phyloP scores from a whole-genome alignment of 2,888 invertebrate genomes.

The Dimorphilus gyrociliatus region DNA sequence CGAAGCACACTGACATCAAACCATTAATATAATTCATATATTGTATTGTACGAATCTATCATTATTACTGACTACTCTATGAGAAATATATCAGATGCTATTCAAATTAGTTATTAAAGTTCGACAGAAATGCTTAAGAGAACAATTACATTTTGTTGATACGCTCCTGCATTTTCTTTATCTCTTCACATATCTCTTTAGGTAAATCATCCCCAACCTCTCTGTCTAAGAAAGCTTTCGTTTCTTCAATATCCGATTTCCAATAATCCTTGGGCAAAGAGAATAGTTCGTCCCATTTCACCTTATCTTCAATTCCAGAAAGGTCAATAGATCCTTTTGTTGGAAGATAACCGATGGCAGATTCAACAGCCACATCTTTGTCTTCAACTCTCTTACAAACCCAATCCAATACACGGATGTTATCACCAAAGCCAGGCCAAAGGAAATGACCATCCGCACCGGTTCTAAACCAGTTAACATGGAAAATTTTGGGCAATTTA shows the following conservation, averaged over 20 bases:
- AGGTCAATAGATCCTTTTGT: constrained; percentile 8
- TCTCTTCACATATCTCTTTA: constrained; percentile 50
- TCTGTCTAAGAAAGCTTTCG: constrained; percentile 67
- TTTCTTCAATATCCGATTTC: constrained; percentile 58
- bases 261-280: constrained; percentile 73
- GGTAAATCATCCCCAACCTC: constrained; percentile 77
- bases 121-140: no score
- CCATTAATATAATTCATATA: no score
- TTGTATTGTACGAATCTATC: no score
- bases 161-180: constrained; percentile 44
- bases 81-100: no score
- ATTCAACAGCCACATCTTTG: constrained; percentile 47
- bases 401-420: constrained; percentile 19
- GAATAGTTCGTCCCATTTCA: constrained; percentile 63
- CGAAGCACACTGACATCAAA: no score
- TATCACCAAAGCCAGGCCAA: constrained; percentile 22
- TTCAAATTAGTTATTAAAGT: no score
- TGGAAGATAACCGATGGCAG: constrained; percentile 13
- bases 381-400: constrained; percentile 14
- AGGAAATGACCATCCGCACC: constrained; percentile 12
- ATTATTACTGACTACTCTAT: no score
- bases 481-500: constrained; percentile 17
- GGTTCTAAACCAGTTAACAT: constrained; percentile 21
- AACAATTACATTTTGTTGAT: constrained; percentile 6
- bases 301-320: constrained; percentile 16